Base-by-base conservation (phyloP, 1,140 invertebrate species). In the Trinorchestia longiramus region DNA sequence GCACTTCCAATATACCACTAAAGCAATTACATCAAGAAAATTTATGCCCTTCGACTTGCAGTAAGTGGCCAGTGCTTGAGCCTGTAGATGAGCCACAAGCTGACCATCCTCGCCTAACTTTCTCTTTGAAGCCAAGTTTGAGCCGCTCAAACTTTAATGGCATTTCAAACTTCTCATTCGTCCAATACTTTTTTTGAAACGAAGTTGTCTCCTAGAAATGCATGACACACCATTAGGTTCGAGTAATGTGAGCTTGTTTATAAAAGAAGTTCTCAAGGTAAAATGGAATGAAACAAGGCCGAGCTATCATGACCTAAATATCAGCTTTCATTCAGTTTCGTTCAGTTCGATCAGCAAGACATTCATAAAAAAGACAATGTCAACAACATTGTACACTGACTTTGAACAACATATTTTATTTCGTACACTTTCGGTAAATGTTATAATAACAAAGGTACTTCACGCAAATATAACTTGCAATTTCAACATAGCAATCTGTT, bases 111-210 rank as follows among this genome's bases (percentile, higher is more conserved):
- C 62, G 62, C 36, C 62, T 77, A 77, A 77, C 62, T 77, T 77
- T 77, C 62, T 11, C 62, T 28, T 77, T 36, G 62, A 42, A 91
- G 88, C 41, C 41, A 91, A 91, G 88, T 91, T 23, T 42, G 88
- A 19, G 41, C 88, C 88, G 0, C 43, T 91, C 88, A 42, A 91
- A 91, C 88, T 91, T 91, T 91, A 91, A 91, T 91, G 88, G 88
- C 88, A 42, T 91, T 43, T 42, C 88, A 91, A 91, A 44, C 88
- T 91, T 43, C 43, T 23, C 88, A 43, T 91, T 91, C 88, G 43
- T 91, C 43, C 88, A 91, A 91, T 91, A 91, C 43, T 42, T 3
- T 77, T 91, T 91, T 91, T 42, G 19, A 42, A 44, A 44, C 88
- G 15, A 91, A 91, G 88, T 91, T 91, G 41, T 77, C 62, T 77